Evolutionary conservation across 2,797 vertebrate species (phyloP).

Genomic region (Artibeus jamaicensis): DNA sequence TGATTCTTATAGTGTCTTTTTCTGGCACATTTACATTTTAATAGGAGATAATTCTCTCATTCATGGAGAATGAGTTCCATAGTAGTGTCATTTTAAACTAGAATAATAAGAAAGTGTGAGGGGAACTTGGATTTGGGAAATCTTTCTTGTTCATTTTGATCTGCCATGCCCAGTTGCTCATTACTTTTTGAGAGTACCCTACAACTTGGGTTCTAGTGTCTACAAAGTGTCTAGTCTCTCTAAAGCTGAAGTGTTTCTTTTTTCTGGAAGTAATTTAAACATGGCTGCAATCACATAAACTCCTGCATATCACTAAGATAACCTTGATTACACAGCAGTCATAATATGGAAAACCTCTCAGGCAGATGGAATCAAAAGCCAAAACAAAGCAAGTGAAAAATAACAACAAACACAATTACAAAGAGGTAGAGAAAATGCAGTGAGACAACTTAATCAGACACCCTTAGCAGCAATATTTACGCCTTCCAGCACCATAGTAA

Average conservation of each 20-base stretch:
- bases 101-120: constrained; percentile 41
- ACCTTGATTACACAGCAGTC: not conserved
- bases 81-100: constrained; percentile 57
- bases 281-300: not conserved
- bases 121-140: not conserved
- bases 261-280: not conserved
- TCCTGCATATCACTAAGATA: not conserved
- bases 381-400: not conserved
- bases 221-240: not conserved
- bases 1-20: constrained; percentile 61
- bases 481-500: constrained; percentile 25
- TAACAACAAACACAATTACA: not conserved
- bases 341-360: not conserved
- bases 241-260: not conserved
- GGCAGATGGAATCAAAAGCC: not conserved
- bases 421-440: constrained; percentile 36
- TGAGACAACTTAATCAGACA: constrained; percentile 53
- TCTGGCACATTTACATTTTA: constrained; percentile 74
- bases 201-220: not conserved
- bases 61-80: constrained; percentile 66
- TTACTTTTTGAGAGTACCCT: constrained; percentile 1
- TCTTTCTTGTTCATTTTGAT: constrained; percentile 30
- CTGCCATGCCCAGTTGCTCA: not conserved
- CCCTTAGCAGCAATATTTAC: constrained; percentile 54
- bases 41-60: constrained; percentile 73